phyloP scores from a whole-genome alignment of 2,888 invertebrate species.

The Agonum fuliginosum region DNA sequence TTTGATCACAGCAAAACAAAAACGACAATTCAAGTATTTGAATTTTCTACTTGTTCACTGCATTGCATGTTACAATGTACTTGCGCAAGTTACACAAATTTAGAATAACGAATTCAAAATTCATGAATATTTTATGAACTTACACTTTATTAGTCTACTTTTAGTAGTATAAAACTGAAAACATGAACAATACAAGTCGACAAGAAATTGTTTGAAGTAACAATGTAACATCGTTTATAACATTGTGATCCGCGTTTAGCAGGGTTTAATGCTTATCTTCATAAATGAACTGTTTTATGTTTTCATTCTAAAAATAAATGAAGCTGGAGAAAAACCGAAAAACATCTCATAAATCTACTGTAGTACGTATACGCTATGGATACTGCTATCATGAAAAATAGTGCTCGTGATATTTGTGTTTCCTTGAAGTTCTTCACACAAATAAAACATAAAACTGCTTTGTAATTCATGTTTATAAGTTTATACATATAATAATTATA shows the following conservation, averaged over 20 bases:
- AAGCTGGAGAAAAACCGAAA: slow-evolving; percentile 29
- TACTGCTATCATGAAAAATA: slow-evolving; percentile 34
- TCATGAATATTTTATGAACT: background rate
- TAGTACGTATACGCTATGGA: background rate
- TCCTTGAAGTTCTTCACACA: background rate
- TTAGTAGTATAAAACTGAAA: background rate
- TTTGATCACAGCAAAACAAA: too few relatives aligned
- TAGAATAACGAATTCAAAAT: background rate
- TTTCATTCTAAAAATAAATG: slow-evolving; percentile 35
- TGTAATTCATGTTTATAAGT: too few relatives aligned
- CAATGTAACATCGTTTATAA: slow-evolving; percentile 36
- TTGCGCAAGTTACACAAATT: background rate
- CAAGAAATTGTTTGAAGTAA: slow-evolving; percentile 11
- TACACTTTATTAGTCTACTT: background rate
- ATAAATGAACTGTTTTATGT: slow-evolving; percentile 41
- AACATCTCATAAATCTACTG: slow-evolving; percentile 24
- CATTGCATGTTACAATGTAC: too few relatives aligned
- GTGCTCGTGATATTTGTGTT: slow-evolving; percentile 4
- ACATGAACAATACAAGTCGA: background rate
- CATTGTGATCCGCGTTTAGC: slow-evolving; percentile 23
- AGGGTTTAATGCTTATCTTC: slow-evolving; percentile 23
- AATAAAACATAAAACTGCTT: background rate
- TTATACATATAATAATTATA: background rate
- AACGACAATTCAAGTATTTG: too few relatives aligned
- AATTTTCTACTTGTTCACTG: too few relatives aligned